These are phyloP conservation scores for Forpus xanthops DNA, from an alignment of 2,797 vertebrate genomes.

Conservation along the genomic window DNA sequence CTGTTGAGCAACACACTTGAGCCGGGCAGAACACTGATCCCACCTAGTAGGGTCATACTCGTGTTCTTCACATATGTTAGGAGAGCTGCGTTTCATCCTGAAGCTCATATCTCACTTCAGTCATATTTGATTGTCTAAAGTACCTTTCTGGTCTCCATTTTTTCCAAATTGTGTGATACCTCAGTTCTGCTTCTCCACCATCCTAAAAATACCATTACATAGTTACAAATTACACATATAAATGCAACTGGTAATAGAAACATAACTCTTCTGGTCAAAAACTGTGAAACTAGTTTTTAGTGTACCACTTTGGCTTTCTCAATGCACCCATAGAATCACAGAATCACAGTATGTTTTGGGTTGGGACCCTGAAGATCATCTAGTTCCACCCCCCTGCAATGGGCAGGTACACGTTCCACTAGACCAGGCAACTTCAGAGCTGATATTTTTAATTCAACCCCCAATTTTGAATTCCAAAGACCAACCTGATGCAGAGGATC, in stretches of 20 bases:
- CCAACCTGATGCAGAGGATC: neutral
- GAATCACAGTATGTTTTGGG: neutral
- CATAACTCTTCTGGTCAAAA: neutral
- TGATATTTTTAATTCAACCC: neutral
- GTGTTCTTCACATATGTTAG: neutral
- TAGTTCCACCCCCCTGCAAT: neutral
- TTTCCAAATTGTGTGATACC: neutral
- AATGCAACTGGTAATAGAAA: neutral
- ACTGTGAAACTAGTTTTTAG: neutral
- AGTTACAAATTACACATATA: neutral
- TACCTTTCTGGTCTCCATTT: neutral
- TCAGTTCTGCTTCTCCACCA: neutral
- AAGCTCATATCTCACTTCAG: neutral
- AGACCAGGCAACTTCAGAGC: neutral
- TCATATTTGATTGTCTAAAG: neutral
- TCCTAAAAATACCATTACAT: neutral
- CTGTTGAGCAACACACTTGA: neutral
- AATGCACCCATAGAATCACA: neutral
- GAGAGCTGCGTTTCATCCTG: neutral
- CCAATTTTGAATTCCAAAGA: neutral
- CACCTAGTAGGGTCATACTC: neutral
- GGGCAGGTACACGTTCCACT: neutral
- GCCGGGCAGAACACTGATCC: neutral
- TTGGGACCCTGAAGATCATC: neutral
- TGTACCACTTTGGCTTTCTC: neutral